Evolutionary conservation across 1,140 invertebrate genomes (phyloP).

Genomic region (Lepeophtheirus salmonis): DNA sequence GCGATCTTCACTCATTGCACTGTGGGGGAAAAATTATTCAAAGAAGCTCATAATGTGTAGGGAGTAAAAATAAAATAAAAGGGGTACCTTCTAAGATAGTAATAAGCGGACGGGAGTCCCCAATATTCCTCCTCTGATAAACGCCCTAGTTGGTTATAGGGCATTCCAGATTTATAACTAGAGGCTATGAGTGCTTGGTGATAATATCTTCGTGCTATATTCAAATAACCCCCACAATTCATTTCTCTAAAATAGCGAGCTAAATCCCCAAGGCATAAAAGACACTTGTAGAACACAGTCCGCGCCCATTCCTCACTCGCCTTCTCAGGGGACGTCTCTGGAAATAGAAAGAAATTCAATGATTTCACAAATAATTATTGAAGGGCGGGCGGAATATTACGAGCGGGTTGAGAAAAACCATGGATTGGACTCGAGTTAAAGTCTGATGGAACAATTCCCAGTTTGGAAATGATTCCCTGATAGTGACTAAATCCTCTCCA

Average conservation of each 20-base stretch:
- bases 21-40: not conserved
- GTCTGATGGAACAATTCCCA: too few relatives aligned
- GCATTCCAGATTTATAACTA: not conserved
- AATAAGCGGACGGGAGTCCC: not conserved
- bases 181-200: not conserved
- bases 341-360: too few relatives aligned
- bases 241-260: not conserved
- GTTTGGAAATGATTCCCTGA: not conserved
- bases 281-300: not conserved
- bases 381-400: too few relatives aligned
- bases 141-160: not conserved
- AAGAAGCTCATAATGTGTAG: not conserved
- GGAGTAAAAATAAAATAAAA: not conserved
- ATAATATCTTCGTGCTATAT: not conserved
- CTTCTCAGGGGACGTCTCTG: too few relatives aligned
- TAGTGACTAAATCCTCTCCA: not conserved
- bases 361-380: too few relatives aligned
- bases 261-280: not conserved
- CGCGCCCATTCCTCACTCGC: not conserved
- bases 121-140: not conserved
- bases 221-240: not conserved
- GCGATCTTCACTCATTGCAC: not conserved
- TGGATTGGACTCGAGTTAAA: too few relatives aligned
- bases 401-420: too few relatives aligned
- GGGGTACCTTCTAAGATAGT: not conserved